These are phyloP conservation scores for Cathartes aura DNA, from an alignment of 2,113 vertebrate genomes.

Conservation along the genomic window DNA sequence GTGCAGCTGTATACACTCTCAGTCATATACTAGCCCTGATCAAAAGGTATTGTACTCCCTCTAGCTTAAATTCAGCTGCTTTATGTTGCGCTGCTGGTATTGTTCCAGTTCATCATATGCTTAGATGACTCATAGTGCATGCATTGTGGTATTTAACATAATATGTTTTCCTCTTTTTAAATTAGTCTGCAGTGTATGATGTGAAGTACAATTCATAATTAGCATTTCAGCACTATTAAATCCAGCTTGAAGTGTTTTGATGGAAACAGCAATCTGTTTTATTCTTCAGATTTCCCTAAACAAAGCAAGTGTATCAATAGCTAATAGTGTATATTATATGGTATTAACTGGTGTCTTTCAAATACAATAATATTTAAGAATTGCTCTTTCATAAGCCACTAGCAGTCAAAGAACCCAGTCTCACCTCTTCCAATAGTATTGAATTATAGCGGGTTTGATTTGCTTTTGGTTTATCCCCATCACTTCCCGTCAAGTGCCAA, in stretches of 20 bases:
- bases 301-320: slow-evolving; percentile 36
- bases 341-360: slow-evolving; percentile 26
- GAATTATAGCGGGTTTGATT: background rate
- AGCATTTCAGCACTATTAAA: slow-evolving; percentile 60
- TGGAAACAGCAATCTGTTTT: slow-evolving; percentile 49
- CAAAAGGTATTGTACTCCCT: slow-evolving; percentile 62
- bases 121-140: slow-evolving; percentile 64
- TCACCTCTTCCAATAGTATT: background rate
- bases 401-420: background rate
- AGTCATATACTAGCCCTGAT: slow-evolving; percentile 21
- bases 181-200: slow-evolving; percentile 52
- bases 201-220: slow-evolving; percentile 56
- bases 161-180: slow-evolving; percentile 46
- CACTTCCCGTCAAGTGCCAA: background rate
- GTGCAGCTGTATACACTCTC: slow-evolving; percentile 33
- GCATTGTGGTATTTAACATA: slow-evolving; percentile 53
- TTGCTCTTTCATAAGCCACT: background rate
- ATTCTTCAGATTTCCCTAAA: slow-evolving; percentile 41
- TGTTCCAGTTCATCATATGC: slow-evolving; percentile 59
- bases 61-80: slow-evolving; percentile 66
- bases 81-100: slow-evolving; percentile 46
- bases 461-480: background rate
- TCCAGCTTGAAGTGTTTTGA: slow-evolving; percentile 55
- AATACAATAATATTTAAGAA: background rate
- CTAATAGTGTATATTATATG: background rate